Percentiles rank a stretch among this genome's conserved stretches.
These are phyloP conservation scores for Harmothoe impar DNA, from an alignment of 2,888 invertebrate species.

Conservation along the genomic window DNA sequence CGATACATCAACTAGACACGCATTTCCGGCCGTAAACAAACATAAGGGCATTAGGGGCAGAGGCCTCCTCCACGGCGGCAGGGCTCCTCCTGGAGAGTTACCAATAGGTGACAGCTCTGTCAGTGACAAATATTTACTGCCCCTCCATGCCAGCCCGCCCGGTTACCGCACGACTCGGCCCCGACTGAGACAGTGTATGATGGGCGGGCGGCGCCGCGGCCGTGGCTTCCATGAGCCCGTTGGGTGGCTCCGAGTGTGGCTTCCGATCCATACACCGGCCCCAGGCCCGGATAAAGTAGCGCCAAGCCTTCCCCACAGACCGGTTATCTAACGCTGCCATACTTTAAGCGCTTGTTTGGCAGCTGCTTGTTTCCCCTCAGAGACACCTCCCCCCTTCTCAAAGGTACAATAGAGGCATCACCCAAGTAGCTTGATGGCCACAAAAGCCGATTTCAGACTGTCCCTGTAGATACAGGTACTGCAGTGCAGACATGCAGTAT, in stretches of 20 bases:
- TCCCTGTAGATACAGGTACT: neutral
- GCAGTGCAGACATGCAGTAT: too few species aligned
- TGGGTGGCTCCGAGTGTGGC: constrained; percentile 29
- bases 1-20: neutral
- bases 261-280: neutral
- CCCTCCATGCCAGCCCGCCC: neutral
- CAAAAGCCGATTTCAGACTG: neutral
- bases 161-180: neutral
- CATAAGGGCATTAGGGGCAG: too few species aligned
- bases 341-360: constrained; percentile 29
- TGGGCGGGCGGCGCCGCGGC: neutral
- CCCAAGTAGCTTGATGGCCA: neutral
- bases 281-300: constrained; percentile 7
- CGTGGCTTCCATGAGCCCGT: constrained; percentile 10
- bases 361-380: neutral
- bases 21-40: too few species aligned
- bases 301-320: neutral
- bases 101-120: too few species aligned
- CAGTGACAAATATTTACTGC: neutral
- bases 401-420: neutral
- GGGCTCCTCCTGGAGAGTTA: too few species aligned
- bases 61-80: too few species aligned
- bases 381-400: neutral
- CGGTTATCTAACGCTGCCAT: constrained; percentile 12
- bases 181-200: neutral